These are phyloP conservation scores for Noctilio leporinus DNA, from an alignment of 2,113 vertebrate genomes.

Conservation along the genomic window DNA sequence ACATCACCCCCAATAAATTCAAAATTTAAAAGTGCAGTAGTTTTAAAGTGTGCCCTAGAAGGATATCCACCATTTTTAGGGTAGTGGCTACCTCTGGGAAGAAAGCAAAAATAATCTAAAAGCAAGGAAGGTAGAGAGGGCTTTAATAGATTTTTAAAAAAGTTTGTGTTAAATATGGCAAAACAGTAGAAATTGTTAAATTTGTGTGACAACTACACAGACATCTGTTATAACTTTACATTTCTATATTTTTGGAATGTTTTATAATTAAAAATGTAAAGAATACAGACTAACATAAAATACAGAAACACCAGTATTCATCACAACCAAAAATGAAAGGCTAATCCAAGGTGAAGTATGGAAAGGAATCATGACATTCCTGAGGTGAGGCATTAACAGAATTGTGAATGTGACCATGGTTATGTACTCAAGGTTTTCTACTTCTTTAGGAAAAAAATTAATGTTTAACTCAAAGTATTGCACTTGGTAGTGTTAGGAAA, in stretches of 20 bases:
- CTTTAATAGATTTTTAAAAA: not conserved
- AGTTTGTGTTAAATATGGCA: not conserved
- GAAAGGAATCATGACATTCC: not conserved
- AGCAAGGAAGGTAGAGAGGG: not conserved
- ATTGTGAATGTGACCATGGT: not conserved
- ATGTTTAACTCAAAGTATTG: conserved; percentile 38
- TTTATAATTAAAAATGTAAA: not conserved
- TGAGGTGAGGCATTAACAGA: conserved; percentile 33
- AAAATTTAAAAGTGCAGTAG: not conserved
- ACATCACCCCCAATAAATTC: not conserved
- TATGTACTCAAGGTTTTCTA: not conserved
- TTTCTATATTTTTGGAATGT: not conserved
- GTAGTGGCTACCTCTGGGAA: not conserved
- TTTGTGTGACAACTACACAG: not conserved
- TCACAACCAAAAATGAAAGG: not conserved
- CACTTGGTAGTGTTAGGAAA: not conserved
- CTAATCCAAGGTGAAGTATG: not conserved
- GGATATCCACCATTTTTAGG: not conserved
- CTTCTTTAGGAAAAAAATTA: conserved; percentile 8
- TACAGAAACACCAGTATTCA: not conserved
- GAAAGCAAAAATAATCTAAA: not conserved
- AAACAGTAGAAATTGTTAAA: not conserved
- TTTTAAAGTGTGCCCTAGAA: not conserved
- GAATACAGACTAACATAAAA: not conserved
- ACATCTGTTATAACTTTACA: not conserved